Base-by-base conservation (phyloP, 2,797 vertebrate species). In the Acanthopagrus latus region DNA sequence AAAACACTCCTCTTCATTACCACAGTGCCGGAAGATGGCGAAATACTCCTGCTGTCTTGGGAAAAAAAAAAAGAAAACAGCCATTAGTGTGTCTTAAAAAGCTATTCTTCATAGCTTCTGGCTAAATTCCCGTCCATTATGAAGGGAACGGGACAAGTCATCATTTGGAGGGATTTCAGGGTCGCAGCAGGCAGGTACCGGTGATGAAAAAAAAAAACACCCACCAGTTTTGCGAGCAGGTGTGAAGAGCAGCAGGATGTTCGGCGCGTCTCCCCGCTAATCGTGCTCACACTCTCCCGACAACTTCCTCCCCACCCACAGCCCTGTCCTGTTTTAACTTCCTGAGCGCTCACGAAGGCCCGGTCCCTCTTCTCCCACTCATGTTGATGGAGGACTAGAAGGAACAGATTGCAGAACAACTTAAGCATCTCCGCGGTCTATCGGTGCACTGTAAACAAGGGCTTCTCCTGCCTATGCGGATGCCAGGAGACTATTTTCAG, bases 401-500 rank as follows among this genome's bases (percentile, higher is more conserved):
- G 63, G 54, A 92, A 90, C 88, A 93, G 91, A 91, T 89, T 91
- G 84, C 46, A 76, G 73, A 55, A 81, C 63, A 84, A 83, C 67
- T 83, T 73, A 76, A 74, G 58, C 75, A 27, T 71, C 83, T 74
- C 78, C 59, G 12, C 33, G 1, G 55, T 81, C 75, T 78, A 54
- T 81, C 80, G 62, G 21, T 56, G 57, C 54, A 52, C 75, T 57
- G 81, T 87, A 88, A 92, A 89, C 82, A 89, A 74, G 50, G 59
- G 69, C 65, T 77, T 76, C 64, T 80, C 52, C 56, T 48, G 63
- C 60, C 58, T 48, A 33, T 14, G 56, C 51, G 59, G 59, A 78
- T 72, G 77, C 73, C 69, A 83, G 63, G 46, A 74, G 18, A 70
- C 47, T 88, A 78, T 86, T 84, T 81, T 75, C 58, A 72, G 70